Evolutionary conservation across 2,888 invertebrate genomes (phyloP).

Genomic region (Drosophila ochracea): DNA sequence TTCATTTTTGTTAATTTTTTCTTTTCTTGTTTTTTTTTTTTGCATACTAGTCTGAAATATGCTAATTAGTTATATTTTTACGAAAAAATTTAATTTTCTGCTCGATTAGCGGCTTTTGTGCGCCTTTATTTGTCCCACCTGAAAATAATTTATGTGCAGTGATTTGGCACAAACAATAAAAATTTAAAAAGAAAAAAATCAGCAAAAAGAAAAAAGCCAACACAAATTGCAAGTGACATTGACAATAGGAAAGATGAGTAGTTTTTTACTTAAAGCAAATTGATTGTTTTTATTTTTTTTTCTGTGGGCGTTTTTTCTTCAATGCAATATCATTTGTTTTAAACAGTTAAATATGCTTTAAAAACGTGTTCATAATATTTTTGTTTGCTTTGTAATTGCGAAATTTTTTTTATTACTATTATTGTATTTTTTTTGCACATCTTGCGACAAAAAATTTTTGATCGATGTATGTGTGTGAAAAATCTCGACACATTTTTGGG

Average conservation of each 20-base stretch:
- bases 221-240: slow-evolving; percentile 55
- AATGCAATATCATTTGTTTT: slow-evolving; percentile 43
- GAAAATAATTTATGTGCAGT: slow-evolving; percentile 49
- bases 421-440: slow-evolving; percentile 41
- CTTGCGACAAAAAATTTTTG: slow-evolving; percentile 18
- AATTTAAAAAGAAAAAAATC: slow-evolving; percentile 5
- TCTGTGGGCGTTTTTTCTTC: slow-evolving; percentile 44
- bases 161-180: slow-evolving; percentile 48
- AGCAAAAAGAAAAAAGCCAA: slow-evolving; percentile 18
- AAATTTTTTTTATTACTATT: slow-evolving; percentile 19
- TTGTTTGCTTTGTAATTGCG: slow-evolving; percentile 31
- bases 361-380: slow-evolving; percentile 31
- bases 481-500: slow-evolving; percentile 46
- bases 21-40: background rate
- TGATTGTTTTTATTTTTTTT: slow-evolving; percentile 34
- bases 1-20: slow-evolving; percentile 5
- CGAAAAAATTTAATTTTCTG: slow-evolving; percentile 34
- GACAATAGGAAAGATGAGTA: slow-evolving; percentile 51
- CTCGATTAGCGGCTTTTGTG: slow-evolving; percentile 25
- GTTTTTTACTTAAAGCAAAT: slow-evolving; percentile 33
- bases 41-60: slow-evolving; percentile 16
- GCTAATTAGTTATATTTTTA: slow-evolving; percentile 36
- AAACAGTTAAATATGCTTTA: slow-evolving; percentile 48
- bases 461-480: slow-evolving; percentile 28
- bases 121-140: slow-evolving; percentile 40